Base-by-base conservation (phyloP, 2,113 vertebrate species). In the Glaucomys volans region DNA sequence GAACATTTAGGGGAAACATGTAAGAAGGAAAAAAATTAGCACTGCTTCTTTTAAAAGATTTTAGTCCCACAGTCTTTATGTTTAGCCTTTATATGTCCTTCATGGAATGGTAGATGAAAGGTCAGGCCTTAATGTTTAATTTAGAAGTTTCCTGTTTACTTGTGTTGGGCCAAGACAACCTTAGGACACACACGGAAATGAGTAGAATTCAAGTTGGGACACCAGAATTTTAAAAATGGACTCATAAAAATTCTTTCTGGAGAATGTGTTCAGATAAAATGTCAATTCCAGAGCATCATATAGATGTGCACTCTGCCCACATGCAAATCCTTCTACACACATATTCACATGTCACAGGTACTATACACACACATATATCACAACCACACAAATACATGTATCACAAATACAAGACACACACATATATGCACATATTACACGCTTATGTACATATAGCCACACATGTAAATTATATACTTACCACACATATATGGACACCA, bases 111-210 rank as follows among this genome's bases (percentile, higher is more conserved):
- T 11, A 77, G 37, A 80, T 20, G n/a, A 94, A 90, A 96, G 32
- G 8, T 54, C 64, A 94, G 47, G 59, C 8, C 7, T 91, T 92
- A 77, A 47, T 66, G 14, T 92, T 93, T 93, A 84, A 91, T 90
- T 95, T 94, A 87, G 30, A 95, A 5, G 0, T 80, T 94, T 87
- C 32, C 67, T 94, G 6, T 90, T 96, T 94, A 81, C 69, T 59
- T 0, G 4, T 84, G 3, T 83, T 90, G 24, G 14, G 0, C 11
- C 44, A 94, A 93, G 47, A 28, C 7, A 95, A 89, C 47, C 91
- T 71, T 54, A 80, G 10, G 52, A 71, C 16, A 44, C 74, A 44
- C 22, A 67, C 26, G 20, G 11, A 80, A 83, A 75, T 81, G 30
- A 95, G 47, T 74, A 3, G 16, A 86, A 86, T 50, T 95, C 79